Percentiles rank a stretch among this genome's conserved stretches.
These are phyloP conservation scores for Diglossa cyanea DNA, from an alignment of 2,797 vertebrate species.

Conservation along the genomic window DNA sequence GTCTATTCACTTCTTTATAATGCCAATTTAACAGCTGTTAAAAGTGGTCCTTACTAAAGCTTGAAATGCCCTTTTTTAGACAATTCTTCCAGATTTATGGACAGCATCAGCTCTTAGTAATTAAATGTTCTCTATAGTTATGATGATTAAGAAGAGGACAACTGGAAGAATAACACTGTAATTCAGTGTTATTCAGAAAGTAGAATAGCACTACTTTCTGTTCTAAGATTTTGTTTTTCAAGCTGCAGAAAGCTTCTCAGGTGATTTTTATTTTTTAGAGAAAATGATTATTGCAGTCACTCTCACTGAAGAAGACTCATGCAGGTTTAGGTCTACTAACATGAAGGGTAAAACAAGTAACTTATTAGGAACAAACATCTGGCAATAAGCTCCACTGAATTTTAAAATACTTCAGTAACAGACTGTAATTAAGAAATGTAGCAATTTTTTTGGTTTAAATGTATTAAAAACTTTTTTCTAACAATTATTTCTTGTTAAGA, in stretches of 20 bases:
- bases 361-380: neutral
- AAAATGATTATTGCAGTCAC: neutral
- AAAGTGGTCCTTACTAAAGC: slow-evolving; percentile 37
- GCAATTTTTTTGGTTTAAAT: neutral
- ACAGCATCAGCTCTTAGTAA: slow-evolving; percentile 23
- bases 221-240: neutral
- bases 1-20: slow-evolving; percentile 14
- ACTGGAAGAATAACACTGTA: neutral
- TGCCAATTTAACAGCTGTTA: slow-evolving; percentile 42
- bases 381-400: neutral
- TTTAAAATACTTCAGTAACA: neutral
- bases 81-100: slow-evolving; percentile 22
- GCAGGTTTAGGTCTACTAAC: neutral
- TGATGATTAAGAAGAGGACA: neutral
- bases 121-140: neutral
- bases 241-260: neutral
- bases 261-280: neutral
- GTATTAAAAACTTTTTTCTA: neutral
- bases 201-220: neutral
- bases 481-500: neutral
- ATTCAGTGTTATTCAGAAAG: neutral
- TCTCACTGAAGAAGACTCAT: neutral
- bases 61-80: neutral
- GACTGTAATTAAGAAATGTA: neutral
- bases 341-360: fast-evolving